Evolutionary conservation across 2,113 vertebrate genomes (phyloP).

Genomic region (Vulpes lagopus): DNA sequence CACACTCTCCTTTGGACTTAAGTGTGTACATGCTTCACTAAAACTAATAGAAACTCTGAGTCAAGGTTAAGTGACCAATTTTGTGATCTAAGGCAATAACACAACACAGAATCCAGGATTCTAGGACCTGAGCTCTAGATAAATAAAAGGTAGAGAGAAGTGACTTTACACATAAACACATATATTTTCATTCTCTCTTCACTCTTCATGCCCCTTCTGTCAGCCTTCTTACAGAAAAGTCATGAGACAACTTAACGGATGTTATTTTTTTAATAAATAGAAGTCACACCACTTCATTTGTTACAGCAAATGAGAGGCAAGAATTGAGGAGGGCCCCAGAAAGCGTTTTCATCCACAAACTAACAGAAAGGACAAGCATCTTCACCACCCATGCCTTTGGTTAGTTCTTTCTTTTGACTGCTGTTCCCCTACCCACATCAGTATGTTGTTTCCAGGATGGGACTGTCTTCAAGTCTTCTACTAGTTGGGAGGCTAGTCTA

Average conservation of each 20-base stretch:
- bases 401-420: neutral
- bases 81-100: neutral
- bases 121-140: neutral
- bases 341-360: neutral
- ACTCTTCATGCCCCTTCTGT: neutral
- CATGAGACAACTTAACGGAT: conserved; percentile 4
- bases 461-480: neutral
- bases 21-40: neutral
- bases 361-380: neutral
- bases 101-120: neutral
- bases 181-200: neutral
- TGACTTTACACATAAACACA: neutral
- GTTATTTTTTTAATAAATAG: conserved; percentile 71
- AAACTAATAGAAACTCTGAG: neutral
- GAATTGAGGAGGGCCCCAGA: neutral
- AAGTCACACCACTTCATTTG: conserved; percentile 35
- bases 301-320: neutral
- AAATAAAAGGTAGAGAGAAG: neutral
- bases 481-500: neutral
- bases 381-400: neutral
- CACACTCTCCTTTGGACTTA: neutral
- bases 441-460: neutral
- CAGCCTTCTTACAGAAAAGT: conserved; percentile 46
- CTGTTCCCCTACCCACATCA: neutral
- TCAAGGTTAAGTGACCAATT: neutral